A percentile compares a stretch with the other conserved stretches of the same genome.
Conservation (phyloP, 1,140 invertebrate genomes). For the Vollenhovia emeryi region DNA sequence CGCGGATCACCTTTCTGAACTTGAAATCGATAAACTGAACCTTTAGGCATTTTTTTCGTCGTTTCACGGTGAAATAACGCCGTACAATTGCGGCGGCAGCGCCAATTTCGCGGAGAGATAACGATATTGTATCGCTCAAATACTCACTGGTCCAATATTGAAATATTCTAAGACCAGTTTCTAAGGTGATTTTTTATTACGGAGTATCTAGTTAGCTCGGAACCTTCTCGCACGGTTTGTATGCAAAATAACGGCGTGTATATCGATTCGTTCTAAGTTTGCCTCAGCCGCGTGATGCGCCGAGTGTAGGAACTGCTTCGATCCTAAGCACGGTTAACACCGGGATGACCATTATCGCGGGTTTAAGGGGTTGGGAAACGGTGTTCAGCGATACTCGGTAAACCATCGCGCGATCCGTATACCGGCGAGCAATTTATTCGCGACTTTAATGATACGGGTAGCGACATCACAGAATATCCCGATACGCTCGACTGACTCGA, state of each 20-base stretch:
- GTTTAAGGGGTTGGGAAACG: constrained; percentile 38
- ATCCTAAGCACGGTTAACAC: constrained; percentile 36
- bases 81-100: no score
- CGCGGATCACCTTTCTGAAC: neutral
- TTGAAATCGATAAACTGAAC: neutral
- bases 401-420: constrained; percentile 23
- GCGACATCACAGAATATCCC: constrained; percentile 44
- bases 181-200: constrained; percentile 12
- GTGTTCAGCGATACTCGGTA: constrained; percentile 42
- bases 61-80: neutral
- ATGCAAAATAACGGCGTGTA: constrained; percentile 42
- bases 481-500: constrained; percentile 35
- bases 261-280: constrained; percentile 46
- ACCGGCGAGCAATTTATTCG: constrained; percentile 47
- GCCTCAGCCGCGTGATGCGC: constrained; percentile 35
- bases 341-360: constrained; percentile 33
- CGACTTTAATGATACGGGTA: constrained; percentile 48
- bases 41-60: neutral
- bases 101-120: no score
- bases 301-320: neutral
- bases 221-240: constrained; percentile 9
- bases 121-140: neutral
- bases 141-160: neutral
- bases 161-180: neutral
- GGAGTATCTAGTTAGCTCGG: constrained; percentile 5